These are phyloP conservation scores for Microtus richardsoni DNA, from an alignment of 2,113 vertebrate species.

Conservation along the genomic window DNA sequence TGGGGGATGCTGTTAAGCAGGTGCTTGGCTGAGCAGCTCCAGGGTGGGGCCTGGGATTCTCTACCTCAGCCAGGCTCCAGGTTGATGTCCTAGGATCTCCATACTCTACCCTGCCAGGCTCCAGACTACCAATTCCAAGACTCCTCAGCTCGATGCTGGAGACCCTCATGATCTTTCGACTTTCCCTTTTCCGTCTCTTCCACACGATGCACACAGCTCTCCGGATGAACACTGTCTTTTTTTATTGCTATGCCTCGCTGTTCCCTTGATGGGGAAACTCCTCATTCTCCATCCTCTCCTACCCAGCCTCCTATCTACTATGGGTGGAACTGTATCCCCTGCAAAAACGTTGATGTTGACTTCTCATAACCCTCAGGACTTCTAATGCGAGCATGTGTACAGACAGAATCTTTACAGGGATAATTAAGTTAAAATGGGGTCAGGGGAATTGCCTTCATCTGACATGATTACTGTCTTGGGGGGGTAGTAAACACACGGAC, in stretches of 20 bases:
- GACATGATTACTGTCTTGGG: background rate
- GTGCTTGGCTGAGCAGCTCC: background rate
- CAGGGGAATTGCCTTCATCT: background rate
- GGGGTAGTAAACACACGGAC: fast-evolving
- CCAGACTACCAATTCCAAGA: background rate
- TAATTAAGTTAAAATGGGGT: background rate
- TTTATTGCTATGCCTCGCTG: background rate
- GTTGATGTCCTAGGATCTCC: background rate
- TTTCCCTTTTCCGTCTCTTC: background rate
- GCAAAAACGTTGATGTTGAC: background rate
- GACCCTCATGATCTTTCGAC: background rate
- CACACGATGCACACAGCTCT: background rate
- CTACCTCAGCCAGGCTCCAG: background rate
- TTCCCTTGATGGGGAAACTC: background rate
- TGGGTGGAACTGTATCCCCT: background rate
- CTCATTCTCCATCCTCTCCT: background rate
- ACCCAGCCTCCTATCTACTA: background rate
- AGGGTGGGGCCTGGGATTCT: background rate
- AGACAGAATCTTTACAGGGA: background rate
- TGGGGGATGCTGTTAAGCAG: background rate
- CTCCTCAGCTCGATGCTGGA: background rate
- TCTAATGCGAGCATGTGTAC: background rate
- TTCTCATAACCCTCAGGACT: background rate
- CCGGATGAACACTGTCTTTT: background rate
- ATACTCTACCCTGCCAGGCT: background rate